These are phyloP conservation scores for Sorex araneus DNA, from an alignment of 2,113 vertebrate species.

Conservation along the genomic window DNA sequence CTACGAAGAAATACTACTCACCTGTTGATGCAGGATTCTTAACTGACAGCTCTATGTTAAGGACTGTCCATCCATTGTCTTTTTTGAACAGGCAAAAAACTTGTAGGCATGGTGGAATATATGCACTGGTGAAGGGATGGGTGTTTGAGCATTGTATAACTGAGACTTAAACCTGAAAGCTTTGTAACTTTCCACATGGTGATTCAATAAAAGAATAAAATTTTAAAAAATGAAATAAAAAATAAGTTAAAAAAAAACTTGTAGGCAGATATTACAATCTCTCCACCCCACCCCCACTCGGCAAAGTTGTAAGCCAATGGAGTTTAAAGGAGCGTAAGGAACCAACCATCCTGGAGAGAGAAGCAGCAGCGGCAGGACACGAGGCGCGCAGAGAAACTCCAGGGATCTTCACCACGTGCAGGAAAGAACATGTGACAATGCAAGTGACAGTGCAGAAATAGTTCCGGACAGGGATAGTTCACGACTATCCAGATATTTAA, in stretches of 20 bases:
- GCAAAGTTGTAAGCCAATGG: slow-evolving; percentile 16
- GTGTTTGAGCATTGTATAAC: too few species aligned
- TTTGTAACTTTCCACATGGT: too few species aligned
- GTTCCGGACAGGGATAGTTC: not conserved
- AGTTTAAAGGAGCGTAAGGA: not conserved
- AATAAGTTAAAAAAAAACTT: too few species aligned
- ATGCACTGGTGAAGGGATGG: too few species aligned
- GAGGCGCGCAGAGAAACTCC: not conserved
- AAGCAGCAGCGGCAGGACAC: not conserved
- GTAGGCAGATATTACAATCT: not conserved
- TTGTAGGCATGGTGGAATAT: too few species aligned
- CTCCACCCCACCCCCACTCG: not conserved
- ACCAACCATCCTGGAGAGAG: not conserved
- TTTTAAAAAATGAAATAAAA: too few species aligned
- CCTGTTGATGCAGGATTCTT: not conserved
- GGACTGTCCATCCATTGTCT: not conserved
- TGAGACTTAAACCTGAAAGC: too few species aligned
- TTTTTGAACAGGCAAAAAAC: not conserved
- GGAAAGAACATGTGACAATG: not conserved
- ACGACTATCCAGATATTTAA: not conserved
- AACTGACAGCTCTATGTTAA: not conserved
- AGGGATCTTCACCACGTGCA: not conserved
- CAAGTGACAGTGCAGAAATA: not conserved
- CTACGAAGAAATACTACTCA: not conserved
- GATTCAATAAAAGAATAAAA: too few species aligned